These are phyloP conservation scores for Sweltsa coloradensis DNA, from an alignment of 1,140 invertebrate species.

Conservation along the genomic window DNA sequence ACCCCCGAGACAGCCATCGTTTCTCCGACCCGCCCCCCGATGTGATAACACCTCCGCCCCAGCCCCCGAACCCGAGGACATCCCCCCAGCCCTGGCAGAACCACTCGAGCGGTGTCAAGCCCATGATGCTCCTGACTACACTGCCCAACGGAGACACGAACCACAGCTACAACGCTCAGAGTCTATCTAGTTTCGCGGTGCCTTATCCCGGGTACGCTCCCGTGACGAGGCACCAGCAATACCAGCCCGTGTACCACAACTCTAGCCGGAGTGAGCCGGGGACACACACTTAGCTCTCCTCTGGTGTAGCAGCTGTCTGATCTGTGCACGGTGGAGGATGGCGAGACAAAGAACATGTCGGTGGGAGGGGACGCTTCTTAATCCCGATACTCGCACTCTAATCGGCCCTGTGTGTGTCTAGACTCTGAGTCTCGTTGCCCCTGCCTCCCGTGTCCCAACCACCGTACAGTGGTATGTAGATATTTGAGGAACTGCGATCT, in stretches of 20 bases:
- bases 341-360: no score
- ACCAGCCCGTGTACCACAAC: slow-evolving; percentile 11
- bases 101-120: slow-evolving; percentile 1
- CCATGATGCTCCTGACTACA: slow-evolving; percentile 4
- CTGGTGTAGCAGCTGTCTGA: no score
- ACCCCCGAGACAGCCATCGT: slow-evolving; percentile 3
- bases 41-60: slow-evolving; percentile 7
- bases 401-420: no score
- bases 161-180: slow-evolving; percentile 8
- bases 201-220: slow-evolving; percentile 1
- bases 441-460: no score
- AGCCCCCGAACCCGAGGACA: slow-evolving; percentile 1
- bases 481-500: no score
- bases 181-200: slow-evolving; percentile 9
- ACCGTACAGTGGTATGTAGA: no score
- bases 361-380: no score
- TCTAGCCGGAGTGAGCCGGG: slow-evolving; percentile 11
- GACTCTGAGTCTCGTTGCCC: no score
- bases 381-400: no score
- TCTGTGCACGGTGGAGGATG: no score
- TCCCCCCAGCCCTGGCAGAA: neutral
- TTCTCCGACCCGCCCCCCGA: slow-evolving; percentile 11
- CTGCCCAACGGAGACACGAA: neutral
- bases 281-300: no score
- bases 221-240: slow-evolving; percentile 3